These are phyloP conservation scores for Tokudaia muenninki DNA, from an alignment of 2,797 vertebrate genomes.

Conservation along the genomic window DNA sequence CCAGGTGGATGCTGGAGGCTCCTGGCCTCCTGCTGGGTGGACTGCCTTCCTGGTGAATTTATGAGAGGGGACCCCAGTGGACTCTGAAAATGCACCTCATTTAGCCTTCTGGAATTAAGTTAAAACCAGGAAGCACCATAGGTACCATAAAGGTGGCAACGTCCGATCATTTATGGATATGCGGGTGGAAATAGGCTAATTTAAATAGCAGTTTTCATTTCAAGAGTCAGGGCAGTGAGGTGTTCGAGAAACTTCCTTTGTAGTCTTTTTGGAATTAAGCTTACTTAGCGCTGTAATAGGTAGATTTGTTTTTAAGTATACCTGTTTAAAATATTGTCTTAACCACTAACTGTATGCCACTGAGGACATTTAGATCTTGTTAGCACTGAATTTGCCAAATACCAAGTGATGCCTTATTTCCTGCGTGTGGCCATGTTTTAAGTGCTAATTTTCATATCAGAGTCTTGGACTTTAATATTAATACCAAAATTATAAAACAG, in stretches of 20 bases:
- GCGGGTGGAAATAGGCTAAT: neutral
- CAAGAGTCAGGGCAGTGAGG: neutral
- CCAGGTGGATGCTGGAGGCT: neutral
- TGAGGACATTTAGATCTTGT: neutral
- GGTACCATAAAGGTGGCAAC: neutral
- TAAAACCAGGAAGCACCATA: neutral
- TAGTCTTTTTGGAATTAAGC: neutral
- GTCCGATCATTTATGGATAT: fast-evolving
- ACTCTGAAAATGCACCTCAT: too few species aligned
- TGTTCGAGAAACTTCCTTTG: neutral
- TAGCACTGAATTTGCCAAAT: neutral
- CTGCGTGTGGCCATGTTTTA: neutral
- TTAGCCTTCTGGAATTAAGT: neutral
- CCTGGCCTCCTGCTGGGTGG: neutral
- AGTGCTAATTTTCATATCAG: neutral
- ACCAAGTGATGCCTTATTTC: neutral
- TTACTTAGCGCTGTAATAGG: neutral
- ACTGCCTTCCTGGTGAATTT: neutral
- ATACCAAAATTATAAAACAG: neutral
- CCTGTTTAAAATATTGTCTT: neutral
- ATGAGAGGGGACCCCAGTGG: neutral
- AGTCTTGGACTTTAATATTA: neutral
- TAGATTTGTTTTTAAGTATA: neutral
- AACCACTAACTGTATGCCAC: neutral
- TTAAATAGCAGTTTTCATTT: neutral